Evolutionary conservation across 2,797 vertebrate species (phyloP).

Genomic region (Vultur gryphus): DNA sequence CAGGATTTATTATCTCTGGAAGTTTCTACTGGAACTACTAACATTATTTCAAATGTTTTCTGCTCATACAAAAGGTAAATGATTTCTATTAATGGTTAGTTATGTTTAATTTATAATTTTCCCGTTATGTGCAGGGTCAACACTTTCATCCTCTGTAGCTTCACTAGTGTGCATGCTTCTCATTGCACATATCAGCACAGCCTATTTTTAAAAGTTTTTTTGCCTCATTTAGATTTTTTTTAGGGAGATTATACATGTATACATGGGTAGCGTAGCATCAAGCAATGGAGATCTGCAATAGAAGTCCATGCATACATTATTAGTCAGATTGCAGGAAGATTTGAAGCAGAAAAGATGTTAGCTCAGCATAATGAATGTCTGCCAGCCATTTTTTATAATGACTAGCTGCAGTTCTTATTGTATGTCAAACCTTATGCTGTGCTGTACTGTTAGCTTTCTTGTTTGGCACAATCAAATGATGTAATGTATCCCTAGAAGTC

Average conservation of each 20-base stretch:
- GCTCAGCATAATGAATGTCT: slow-evolving; percentile 75
- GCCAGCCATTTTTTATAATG: slow-evolving; percentile 76
- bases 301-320: slow-evolving; percentile 48
- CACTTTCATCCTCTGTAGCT: neutral
- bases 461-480: slow-evolving; percentile 71
- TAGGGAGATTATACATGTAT: neutral
- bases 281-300: slow-evolving; percentile 20
- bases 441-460: slow-evolving; percentile 70
- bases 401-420: slow-evolving; percentile 74
- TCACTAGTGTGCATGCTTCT: neutral
- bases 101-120: slow-evolving; percentile 1
- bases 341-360: slow-evolving; percentile 66
- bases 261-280: neutral
- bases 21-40: neutral
- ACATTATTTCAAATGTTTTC: neutral
- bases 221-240: neutral
- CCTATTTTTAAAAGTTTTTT: neutral
- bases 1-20: neutral
- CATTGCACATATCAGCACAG: neutral
- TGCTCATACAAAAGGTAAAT: neutral
- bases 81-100: neutral
- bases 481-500: slow-evolving; percentile 65
- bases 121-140: neutral
- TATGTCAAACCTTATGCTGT: slow-evolving; percentile 74
- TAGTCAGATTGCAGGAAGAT: slow-evolving; percentile 56